Conservation (phyloP, 2,113 vertebrate species). For the Ia io region DNA sequence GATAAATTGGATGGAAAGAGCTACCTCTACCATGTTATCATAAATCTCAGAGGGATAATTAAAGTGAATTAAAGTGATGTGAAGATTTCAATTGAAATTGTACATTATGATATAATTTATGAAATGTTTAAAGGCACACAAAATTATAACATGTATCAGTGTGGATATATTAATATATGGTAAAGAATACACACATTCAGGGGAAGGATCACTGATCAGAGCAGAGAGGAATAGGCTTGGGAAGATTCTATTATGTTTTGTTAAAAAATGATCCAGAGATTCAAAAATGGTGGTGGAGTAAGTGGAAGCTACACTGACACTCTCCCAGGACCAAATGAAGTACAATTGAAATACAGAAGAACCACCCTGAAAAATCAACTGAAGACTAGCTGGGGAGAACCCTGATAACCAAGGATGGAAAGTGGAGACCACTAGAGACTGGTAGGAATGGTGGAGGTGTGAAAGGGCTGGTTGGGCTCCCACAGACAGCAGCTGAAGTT, state of each 20-base stretch:
- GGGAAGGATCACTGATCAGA: neutral
- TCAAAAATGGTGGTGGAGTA: neutral
- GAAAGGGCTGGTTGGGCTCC: too few species aligned
- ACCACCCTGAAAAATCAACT: too few species aligned
- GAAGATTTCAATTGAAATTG: neutral
- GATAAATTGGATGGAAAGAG: slow-evolving; percentile 1
- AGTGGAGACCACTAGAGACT: too few species aligned
- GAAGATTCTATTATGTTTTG: neutral
- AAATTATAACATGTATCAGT: neutral
- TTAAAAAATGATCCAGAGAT: neutral
- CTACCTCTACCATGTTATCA: neutral
- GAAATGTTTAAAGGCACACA: neutral
- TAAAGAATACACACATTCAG: neutral
- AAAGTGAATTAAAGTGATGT: neutral
- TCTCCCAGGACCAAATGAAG: too few species aligned
- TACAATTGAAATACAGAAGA: too few species aligned
- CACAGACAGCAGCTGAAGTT: too few species aligned
- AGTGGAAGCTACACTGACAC: too few species aligned
- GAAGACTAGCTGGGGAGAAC: too few species aligned
- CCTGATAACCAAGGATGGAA: too few species aligned
- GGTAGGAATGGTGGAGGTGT: too few species aligned
- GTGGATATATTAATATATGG: neutral
- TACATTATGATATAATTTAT: neutral
- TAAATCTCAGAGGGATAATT: neutral
- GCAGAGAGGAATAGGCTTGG: neutral